phyloP scores from a whole-genome alignment of 1,140 invertebrate genomes.

The Musca vetustissima region DNA sequence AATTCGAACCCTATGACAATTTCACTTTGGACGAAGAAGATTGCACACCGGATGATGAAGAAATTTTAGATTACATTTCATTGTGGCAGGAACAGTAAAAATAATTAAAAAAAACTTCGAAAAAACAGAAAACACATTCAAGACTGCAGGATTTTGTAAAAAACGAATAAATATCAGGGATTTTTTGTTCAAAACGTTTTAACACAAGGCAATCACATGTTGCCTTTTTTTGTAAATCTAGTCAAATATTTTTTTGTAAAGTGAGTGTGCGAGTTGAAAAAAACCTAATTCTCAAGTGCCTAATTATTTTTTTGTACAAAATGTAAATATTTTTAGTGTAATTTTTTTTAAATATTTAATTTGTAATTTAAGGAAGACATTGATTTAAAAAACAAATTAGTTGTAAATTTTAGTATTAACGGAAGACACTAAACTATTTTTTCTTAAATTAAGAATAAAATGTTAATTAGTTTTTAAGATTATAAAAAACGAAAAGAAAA shows the following conservation, averaged over 20 bases:
- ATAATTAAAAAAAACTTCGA: not conserved
- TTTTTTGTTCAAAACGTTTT: slow-evolving; percentile 2
- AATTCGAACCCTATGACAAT: slow-evolving; percentile 64
- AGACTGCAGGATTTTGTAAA: not conserved
- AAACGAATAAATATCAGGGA: slow-evolving; percentile 8
- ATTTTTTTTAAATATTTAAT: slow-evolving; percentile 18
- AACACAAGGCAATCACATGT: not conserved
- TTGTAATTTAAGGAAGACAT: slow-evolving; percentile 28
- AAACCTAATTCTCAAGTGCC: slow-evolving; percentile 21
- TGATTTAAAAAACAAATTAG: slow-evolving; percentile 22
- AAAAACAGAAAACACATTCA: not conserved
- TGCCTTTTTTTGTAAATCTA: slow-evolving; percentile 20
- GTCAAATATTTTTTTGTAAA: slow-evolving; percentile 11
- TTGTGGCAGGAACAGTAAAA: slow-evolving; percentile 74
- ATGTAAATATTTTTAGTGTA: slow-evolving; percentile 25
- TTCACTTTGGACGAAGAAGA: slow-evolving; percentile 61
- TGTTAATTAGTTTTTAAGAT: slow-evolving; percentile 26
- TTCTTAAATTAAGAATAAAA: slow-evolving; percentile 18
- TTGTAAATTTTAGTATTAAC: slow-evolving; percentile 14
- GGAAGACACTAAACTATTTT: slow-evolving; percentile 29
- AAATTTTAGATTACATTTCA: slow-evolving; percentile 82
- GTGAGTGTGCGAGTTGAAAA: not conserved
- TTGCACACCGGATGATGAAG: slow-evolving; percentile 83
- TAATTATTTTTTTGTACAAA: slow-evolving; percentile 16
- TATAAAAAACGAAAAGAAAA: too few species aligned